Percentiles rank a stretch among this genome's conserved stretches.
phyloP scores from a whole-genome alignment of 2,888 invertebrate species.

The Ichneumoninae sp. region DNA sequence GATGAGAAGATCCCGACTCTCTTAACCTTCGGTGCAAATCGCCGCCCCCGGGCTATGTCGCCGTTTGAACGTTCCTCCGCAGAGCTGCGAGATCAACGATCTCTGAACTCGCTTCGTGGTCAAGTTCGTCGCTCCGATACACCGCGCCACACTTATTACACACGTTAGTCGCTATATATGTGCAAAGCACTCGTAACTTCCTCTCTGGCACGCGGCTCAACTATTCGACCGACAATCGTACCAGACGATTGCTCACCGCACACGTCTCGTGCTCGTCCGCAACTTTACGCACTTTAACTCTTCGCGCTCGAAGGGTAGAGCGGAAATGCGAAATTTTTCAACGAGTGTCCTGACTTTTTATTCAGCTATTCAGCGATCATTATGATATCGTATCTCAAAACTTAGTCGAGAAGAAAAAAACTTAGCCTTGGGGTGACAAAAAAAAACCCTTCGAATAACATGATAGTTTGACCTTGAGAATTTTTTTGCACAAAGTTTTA shows the following conservation, averaged over 20 bases:
- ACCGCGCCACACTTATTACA: slow-evolving; percentile 28
- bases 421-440: neutral
- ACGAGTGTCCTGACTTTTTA: neutral
- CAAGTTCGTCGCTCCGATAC: slow-evolving; percentile 59
- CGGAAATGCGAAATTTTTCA: neutral
- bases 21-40: slow-evolving; percentile 56
- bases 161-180: slow-evolving; percentile 19
- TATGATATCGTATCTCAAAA: neutral
- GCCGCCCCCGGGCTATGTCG: slow-evolving; percentile 44
- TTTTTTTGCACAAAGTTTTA: neutral
- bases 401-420: slow-evolving; percentile 2
- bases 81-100: slow-evolving; percentile 64
- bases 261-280: neutral
- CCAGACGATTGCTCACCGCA: neutral
- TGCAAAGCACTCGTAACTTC: slow-evolving; percentile 22
- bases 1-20: slow-evolving; percentile 61
- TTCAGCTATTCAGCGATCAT: neutral
- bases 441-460: neutral
- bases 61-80: slow-evolving; percentile 46
- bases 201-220: slow-evolving; percentile 29
- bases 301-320: neutral
- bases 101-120: slow-evolving; percentile 63
- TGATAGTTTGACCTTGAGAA: slow-evolving; percentile 45
- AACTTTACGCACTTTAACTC: neutral
- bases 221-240: slow-evolving; percentile 43